Conservation (phyloP, 2,888 invertebrate species). For the Matsumyia berberina region DNA sequence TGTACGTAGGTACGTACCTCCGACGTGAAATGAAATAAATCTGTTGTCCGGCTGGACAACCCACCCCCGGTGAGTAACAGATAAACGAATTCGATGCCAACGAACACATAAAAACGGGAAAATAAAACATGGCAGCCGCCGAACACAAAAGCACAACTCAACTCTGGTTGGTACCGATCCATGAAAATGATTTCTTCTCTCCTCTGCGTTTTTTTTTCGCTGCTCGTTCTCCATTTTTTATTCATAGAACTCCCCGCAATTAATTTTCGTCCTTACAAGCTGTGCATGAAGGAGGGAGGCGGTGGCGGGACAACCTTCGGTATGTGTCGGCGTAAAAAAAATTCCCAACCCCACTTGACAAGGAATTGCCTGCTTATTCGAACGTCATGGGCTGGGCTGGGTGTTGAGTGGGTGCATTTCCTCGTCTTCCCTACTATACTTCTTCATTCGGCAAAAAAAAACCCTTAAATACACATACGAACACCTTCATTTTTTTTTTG, state of each 20-base stretch:
- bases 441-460: slow-evolving; percentile 6
- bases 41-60: background rate
- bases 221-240: slow-evolving; percentile 3
- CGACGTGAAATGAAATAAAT: slow-evolving; percentile 27
- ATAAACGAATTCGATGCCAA: slow-evolving; percentile 53
- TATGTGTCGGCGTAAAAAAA: slow-evolving; percentile 10
- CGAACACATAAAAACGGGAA: slow-evolving; percentile 13
- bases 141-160: background rate
- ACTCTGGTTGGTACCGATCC: background rate
- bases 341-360: slow-evolving; percentile 53
- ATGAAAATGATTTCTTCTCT: slow-evolving; percentile 26
- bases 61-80: slow-evolving; percentile 12
- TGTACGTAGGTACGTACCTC: slow-evolving; percentile 39
- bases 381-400: background rate
- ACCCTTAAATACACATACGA: background rate
- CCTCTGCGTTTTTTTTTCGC: background rate
- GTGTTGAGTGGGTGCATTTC: slow-evolving; percentile 31
- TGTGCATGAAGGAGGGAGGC: background rate
- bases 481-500: background rate
- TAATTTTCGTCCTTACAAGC: slow-evolving; percentile 51
- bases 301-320: slow-evolving; percentile 3
- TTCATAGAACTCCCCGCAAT: slow-evolving; percentile 45
- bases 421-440: slow-evolving; percentile 19
- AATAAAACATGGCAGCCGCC: slow-evolving; percentile 1
- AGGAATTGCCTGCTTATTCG: slow-evolving; percentile 57